phyloP scores from a whole-genome alignment of 2,113 vertebrate genomes.

The Aptenodytes patagonicus region DNA sequence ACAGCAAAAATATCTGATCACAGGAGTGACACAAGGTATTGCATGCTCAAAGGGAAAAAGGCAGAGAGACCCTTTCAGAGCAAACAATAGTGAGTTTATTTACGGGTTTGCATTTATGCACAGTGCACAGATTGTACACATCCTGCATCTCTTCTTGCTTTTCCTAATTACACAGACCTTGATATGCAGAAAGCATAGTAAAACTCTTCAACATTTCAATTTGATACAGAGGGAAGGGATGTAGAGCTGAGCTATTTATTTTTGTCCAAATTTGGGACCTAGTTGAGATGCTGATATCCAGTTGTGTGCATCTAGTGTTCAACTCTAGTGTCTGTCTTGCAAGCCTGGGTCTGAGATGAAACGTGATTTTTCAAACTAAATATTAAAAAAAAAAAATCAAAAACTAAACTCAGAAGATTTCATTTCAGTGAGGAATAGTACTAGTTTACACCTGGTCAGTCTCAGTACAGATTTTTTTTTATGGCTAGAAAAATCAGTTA shows the following conservation, averaged over 20 bases:
- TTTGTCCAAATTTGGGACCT: neutral
- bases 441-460: neutral
- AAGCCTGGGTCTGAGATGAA: neutral
- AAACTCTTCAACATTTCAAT: fast-evolving
- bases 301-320: neutral
- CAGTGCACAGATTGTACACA: fast-evolving
- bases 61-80: neutral
- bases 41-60: neutral
- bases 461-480: neutral
- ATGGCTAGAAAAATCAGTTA: neutral
- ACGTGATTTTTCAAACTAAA: neutral
- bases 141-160: neutral
- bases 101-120: neutral
- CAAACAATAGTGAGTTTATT: neutral
- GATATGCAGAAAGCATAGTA: neutral
- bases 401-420: neutral
- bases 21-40: neutral
- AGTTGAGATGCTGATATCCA: neutral
- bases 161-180: fast-evolving
- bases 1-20: neutral
- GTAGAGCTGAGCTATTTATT: neutral
- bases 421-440: neutral
- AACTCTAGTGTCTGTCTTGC: neutral
- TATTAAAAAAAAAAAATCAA: neutral
- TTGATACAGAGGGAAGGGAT: neutral